Evolutionary conservation across 30 jellyfish, hydroid and myxozoan genomes (phyloP).

Genomic region (Catostylus mosaicus): DNA sequence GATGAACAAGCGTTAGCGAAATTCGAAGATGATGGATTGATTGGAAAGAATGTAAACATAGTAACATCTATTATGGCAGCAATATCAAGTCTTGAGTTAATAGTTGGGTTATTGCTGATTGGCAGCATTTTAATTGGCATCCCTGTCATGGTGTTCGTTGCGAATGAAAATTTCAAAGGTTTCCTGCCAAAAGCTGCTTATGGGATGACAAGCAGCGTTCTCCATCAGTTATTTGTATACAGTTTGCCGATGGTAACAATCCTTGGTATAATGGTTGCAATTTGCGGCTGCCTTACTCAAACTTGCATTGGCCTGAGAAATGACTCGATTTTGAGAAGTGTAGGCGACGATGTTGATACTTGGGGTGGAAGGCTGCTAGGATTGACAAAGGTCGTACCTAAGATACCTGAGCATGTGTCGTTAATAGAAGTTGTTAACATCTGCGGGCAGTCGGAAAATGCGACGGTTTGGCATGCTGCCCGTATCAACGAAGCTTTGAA

Average conservation of each 20-base stretch:
- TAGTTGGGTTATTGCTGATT: conserved; percentile 6
- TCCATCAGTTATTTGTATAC: conserved; percentile 20
- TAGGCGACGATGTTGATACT: conserved; percentile 38
- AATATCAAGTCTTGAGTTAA: neutral
- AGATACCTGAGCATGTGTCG: conserved; percentile 5
- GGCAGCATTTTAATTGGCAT: conserved; percentile 6
- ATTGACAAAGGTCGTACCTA: conserved; percentile 19
- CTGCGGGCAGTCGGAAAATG: conserved; percentile 18
- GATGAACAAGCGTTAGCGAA: conserved; percentile 12
- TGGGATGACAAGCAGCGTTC: neutral
- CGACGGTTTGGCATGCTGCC: conserved; percentile 38
- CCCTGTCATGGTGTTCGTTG: conserved; percentile 30
- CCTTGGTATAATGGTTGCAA: conserved; percentile 22
- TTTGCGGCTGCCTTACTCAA: conserved; percentile 51
- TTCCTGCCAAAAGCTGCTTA: neutral
- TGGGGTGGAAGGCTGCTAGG: conserved; percentile 48
- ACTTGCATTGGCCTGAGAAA: conserved; percentile 41
- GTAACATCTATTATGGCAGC: neutral
- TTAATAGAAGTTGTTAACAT: neutral
- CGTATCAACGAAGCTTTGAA: conserved; percentile 1
- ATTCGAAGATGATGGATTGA: conserved; percentile 16
- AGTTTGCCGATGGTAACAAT: conserved; percentile 5
- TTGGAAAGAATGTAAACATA: neutral
- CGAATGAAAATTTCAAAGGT: neutral
- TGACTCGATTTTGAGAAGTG: conserved; percentile 20